Evolutionary conservation across 2,113 vertebrate species (phyloP).

Genomic region (Lasiurus cinereus): DNA sequence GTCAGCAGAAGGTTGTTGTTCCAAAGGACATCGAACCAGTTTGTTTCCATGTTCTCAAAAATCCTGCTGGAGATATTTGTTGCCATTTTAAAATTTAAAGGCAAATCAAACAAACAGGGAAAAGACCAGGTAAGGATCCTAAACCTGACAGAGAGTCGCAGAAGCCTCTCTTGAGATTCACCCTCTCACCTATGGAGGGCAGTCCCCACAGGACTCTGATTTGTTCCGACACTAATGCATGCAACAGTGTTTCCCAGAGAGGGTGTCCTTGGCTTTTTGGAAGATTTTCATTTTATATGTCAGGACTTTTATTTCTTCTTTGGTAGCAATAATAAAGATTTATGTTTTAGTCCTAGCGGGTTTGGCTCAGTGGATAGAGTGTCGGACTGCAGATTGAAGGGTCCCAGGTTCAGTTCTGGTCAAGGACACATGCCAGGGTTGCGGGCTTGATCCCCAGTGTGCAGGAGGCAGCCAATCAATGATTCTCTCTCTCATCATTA

Average conservation of each 20-base stretch:
- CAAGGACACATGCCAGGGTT: too few species aligned
- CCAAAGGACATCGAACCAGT: slow-evolving; percentile 63
- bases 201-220: not conserved
- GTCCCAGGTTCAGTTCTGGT: too few species aligned
- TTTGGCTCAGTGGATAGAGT: too few species aligned
- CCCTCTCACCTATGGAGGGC: not conserved
- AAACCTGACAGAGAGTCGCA: slow-evolving; percentile 72
- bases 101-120: slow-evolving; percentile 81
- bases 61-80: slow-evolving; percentile 77
- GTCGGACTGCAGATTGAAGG: too few species aligned
- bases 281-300: not conserved
- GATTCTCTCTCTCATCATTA: too few species aligned
- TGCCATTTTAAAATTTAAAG: slow-evolving; percentile 80
- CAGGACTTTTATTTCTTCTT: not conserved
- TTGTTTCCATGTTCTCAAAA: slow-evolving; percentile 73
- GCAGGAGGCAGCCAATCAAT: too few species aligned
- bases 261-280: not conserved
- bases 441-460: too few species aligned
- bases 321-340: not conserved
- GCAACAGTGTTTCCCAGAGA: not conserved
- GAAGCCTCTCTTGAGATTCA: slow-evolving; percentile 60
- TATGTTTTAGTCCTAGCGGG: not conserved
- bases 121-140: slow-evolving; percentile 72
- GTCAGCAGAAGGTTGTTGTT: slow-evolving; percentile 58
- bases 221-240: not conserved